Evolutionary conservation across 2,113 vertebrate genomes (phyloP).

Genomic region (Paraplagusia blochii): DNA sequence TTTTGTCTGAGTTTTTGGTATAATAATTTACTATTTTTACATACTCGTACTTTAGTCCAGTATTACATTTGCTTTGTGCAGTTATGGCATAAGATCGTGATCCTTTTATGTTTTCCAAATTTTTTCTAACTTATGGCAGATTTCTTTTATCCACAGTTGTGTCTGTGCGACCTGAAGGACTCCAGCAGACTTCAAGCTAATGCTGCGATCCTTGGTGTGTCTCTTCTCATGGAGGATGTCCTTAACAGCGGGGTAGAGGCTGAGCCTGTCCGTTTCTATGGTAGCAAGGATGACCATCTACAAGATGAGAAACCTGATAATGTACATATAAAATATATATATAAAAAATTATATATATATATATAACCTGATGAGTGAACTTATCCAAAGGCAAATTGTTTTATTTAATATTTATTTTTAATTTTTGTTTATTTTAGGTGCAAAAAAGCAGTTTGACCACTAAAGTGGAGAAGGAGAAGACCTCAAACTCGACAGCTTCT

Average conservation of each 20-base stretch:
- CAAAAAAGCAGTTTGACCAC: neutral
- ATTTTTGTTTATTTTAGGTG: slow-evolving; percentile 14
- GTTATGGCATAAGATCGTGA: no score
- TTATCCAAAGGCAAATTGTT: no score
- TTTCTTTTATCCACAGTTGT: slow-evolving; percentile 61
- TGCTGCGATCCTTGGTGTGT: slow-evolving; percentile 66
- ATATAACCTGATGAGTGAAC: no score
- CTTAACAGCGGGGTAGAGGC: slow-evolving; percentile 47
- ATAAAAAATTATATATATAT: neutral
- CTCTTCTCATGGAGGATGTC: slow-evolving; percentile 72
- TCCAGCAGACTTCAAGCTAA: slow-evolving; percentile 62
- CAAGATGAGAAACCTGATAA: slow-evolving; percentile 6
- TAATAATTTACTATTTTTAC: no score
- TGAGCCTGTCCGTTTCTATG: slow-evolving; percentile 35
- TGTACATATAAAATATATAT: slow-evolving; percentile 18
- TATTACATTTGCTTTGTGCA: no score
- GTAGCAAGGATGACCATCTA: neutral
- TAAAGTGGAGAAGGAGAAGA: neutral
- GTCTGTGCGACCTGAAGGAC: slow-evolving; percentile 69
- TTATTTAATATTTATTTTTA: neutral
- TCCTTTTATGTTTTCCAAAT: no score
- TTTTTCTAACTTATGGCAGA: neutral
- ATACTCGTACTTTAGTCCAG: no score
- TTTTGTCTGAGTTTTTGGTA: no score
- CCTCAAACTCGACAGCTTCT: neutral